Evolutionary conservation across 92 coral and sea anemone species (phyloP).

Genomic region (Epizoanthus ramosus): DNA sequence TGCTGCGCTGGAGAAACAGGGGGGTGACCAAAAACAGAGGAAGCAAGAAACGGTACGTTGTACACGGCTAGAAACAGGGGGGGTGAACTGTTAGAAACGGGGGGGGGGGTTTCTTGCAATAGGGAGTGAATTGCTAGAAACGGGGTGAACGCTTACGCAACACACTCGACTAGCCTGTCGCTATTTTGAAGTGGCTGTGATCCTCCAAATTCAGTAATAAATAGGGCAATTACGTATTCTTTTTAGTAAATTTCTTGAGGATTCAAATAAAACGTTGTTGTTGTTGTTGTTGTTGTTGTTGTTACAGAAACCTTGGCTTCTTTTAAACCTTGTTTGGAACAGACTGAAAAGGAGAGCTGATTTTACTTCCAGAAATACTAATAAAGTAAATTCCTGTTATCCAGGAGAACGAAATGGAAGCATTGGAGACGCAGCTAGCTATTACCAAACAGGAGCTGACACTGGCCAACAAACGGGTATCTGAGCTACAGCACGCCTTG

Average conservation of each 20-base stretch:
- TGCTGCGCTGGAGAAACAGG: slow-evolving; percentile 73
- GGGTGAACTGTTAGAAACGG: background rate
- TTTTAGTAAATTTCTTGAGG: no score
- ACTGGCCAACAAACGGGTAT: slow-evolving; percentile 86
- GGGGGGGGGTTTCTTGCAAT: no score
- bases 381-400: background rate
- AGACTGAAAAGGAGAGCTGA: no score
- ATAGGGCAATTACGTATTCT: no score
- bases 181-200: no score
- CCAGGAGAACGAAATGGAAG: slow-evolving; percentile 86
- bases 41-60: slow-evolving; percentile 79
- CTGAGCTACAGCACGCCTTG: slow-evolving; percentile 90
- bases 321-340: background rate
- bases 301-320: background rate
- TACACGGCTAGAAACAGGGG: no score
- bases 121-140: no score
- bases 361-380: background rate
- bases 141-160: no score
- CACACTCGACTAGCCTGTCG: no score
- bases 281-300: no score
- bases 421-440: slow-evolving; percentile 79
- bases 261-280: no score
- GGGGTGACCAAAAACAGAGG: slow-evolving; percentile 87
- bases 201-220: no score
- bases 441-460: slow-evolving; percentile 84